A percentile compares a stretch with the other conserved stretches of the same genome.
Conservation (phyloP, 2,113 vertebrate genomes). For the Alaudala cheleensis region DNA sequence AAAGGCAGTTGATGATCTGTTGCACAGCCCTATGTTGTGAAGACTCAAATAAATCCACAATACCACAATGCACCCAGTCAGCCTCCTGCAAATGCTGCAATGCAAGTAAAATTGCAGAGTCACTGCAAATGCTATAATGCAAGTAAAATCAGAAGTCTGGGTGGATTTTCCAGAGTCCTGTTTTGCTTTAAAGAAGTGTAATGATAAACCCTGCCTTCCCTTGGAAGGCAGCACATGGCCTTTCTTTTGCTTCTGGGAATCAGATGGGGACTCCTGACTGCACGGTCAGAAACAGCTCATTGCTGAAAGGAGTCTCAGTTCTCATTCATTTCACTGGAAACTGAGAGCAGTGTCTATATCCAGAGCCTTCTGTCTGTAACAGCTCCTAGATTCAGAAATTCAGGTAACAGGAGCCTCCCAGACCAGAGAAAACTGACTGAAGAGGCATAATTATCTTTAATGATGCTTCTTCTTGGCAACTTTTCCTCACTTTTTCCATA, state of each 20-base stretch:
- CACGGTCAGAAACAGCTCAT: rapidly evolving
- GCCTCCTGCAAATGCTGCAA: not conserved
- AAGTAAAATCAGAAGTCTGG: not conserved
- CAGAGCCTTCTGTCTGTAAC: not conserved
- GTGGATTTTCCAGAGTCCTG: not conserved
- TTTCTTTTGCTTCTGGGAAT: not conserved
- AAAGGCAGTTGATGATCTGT: not conserved
- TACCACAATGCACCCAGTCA: not conserved
- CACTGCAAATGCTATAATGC: not conserved
- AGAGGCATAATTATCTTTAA: not conserved
- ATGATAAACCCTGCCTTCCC: not conserved
- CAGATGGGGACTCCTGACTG: not conserved
- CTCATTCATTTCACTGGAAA: not conserved
- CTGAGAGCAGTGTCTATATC: not conserved
- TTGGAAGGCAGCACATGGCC: not conserved
- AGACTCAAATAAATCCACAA: not conserved
- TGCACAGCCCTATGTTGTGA: not conserved
- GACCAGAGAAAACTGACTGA: not conserved
- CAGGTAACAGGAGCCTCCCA: not conserved
- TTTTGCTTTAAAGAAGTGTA: not conserved
- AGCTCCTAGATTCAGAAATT: not conserved
- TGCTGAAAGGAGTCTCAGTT: not conserved
- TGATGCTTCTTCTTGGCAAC: not conserved
- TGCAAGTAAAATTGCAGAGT: not conserved
- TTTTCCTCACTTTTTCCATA: not conserved